These are phyloP conservation scores for Dysidea cf. avara DNA, from an alignment of 37 sponge, comb jelly and placozoan species.

Conservation along the genomic window DNA sequence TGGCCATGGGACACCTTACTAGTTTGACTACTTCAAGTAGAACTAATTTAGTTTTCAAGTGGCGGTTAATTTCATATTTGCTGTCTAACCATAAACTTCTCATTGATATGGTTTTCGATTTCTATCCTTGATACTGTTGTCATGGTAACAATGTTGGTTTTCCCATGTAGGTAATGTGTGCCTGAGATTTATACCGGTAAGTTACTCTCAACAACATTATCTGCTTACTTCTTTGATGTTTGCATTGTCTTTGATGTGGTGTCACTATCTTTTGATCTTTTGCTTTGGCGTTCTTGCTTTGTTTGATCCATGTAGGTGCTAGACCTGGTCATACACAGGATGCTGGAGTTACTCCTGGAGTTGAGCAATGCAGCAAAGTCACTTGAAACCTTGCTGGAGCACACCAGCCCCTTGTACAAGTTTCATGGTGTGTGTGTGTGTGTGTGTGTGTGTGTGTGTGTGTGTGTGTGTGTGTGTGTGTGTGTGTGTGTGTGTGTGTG, in stretches of 20 bases:
- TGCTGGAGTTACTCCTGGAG: conserved; percentile 59
- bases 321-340: conserved; percentile 73
- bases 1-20: too few species aligned
- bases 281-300: not conserved
- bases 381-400: conserved; percentile 53
- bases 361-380: conserved; percentile 8
- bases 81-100: too few species aligned
- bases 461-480: conserved; percentile 15
- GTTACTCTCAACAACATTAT: not conserved
- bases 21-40: too few species aligned
- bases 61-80: too few species aligned
- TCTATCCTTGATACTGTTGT: too few species aligned
- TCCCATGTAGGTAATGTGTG: conserved; percentile 75
- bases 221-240: not conserved
- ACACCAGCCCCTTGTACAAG: conserved; percentile 59
- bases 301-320: conserved; percentile 45
- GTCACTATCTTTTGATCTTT: too few species aligned
- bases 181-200: conserved; percentile 43
- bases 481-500: conserved; percentile 28
- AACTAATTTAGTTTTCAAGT: too few species aligned
- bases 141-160: not conserved
- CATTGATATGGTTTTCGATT: too few species aligned
- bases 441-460: conserved; percentile 10
- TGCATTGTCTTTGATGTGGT: conserved; percentile 2
- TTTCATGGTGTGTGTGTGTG: conserved; percentile 64